Evolutionary conservation across 2,888 invertebrate genomes (phyloP), one percentile per base, ranked within the genome.

Genomic region (Rhagonycha lutea): DNA sequence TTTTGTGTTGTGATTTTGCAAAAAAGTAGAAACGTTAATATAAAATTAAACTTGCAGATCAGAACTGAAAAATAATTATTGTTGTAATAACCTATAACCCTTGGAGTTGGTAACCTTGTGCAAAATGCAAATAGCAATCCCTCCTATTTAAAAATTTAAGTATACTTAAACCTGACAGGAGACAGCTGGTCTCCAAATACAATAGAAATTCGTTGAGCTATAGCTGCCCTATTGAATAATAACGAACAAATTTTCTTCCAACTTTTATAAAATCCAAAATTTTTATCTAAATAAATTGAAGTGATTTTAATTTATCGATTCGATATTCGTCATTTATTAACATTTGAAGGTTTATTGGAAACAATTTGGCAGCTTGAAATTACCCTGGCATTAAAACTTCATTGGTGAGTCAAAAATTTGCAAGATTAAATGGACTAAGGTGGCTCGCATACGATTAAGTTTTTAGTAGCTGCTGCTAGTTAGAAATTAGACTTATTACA

Each of bases 1-100:
- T 61, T 73, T 14, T 69, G 70, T 63, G 63, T 61, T 75, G 18
- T 18, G 61, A 47, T 62, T 71, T 60, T 18, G 32, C 67, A 72
- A 72, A 10, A 72, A 72, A 10, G 63, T 67, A 47, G 71, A 72
- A 72, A 14, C 68, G 61, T 68, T 74, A 28, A 28, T 9, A 9
- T 28, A 9, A 8, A 28, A 28, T 28, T 28, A 28, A 28, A 28
- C 28, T 28, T 28, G 28, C 9, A 28, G 28, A 28, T 28, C 28
- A 28, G 28, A 28, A 28, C 28, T 28, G 28, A 28, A 28, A 28
- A 18, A 18, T 18, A 18, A 18, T 18, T 18, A 18, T 9, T 28
- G 28, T 9, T 9, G 9, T 7, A 28, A 28, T 28, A 28, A 28
- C 28, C 28, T 28, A 28, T 28, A 28, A 28, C 28, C 28, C 28